These are phyloP conservation scores for Spialia ferax DNA, from an alignment of 2,888 invertebrate genomes.

Conservation along the genomic window DNA sequence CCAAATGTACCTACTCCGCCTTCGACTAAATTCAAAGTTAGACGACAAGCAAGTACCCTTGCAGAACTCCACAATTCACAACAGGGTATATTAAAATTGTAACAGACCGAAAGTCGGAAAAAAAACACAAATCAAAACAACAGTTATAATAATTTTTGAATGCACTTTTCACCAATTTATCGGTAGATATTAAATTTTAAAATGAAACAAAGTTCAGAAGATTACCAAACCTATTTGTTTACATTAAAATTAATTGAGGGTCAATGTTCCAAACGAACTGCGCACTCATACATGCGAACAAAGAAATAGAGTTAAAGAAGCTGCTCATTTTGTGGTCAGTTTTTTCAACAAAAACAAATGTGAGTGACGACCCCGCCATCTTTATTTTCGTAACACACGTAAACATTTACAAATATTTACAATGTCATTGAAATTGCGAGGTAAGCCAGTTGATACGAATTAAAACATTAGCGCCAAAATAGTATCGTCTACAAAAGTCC, in stretches of 20 bases:
- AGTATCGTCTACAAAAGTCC: slow-evolving; percentile 49
- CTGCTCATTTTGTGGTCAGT: slow-evolving; percentile 18
- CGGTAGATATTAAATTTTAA: too few relatives aligned
- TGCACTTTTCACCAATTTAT: too few relatives aligned
- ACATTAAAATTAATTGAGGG: neutral
- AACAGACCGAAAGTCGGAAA: too few relatives aligned
- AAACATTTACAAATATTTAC: slow-evolving; percentile 26
- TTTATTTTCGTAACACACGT: slow-evolving; percentile 37
- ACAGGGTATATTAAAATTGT: too few relatives aligned
- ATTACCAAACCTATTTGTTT: neutral
- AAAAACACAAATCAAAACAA: too few relatives aligned
- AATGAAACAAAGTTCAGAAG: too few relatives aligned
- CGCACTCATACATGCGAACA: neutral
- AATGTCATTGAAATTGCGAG: slow-evolving; percentile 45
- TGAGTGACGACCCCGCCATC: slow-evolving; percentile 23
- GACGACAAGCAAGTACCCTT: too few relatives aligned
- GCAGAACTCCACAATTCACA: too few relatives aligned
- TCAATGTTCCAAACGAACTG: neutral
- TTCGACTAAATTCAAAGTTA: slow-evolving; percentile 23
- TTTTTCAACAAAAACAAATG: slow-evolving; percentile 3
- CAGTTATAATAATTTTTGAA: too few relatives aligned
- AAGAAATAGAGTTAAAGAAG: slow-evolving; percentile 10
- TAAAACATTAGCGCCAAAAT: slow-evolving; percentile 58
- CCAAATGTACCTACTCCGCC: slow-evolving; percentile 2
- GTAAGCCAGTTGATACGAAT: slow-evolving; percentile 58